phyloP scores from a whole-genome alignment of 2,888 invertebrate species.

The Lobophora halterata region DNA sequence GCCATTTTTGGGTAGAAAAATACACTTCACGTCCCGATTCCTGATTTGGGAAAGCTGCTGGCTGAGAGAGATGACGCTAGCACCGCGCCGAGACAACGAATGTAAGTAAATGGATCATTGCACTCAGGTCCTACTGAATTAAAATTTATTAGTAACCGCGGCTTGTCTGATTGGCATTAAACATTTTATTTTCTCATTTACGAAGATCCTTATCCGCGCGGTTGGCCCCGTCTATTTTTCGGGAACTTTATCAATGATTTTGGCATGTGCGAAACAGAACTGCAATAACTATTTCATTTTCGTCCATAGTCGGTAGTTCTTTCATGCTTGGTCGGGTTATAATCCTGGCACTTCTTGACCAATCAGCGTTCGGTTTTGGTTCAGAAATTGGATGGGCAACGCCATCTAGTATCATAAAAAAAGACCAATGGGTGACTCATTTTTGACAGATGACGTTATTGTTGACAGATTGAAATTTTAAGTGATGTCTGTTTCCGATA shows the following conservation, averaged over 20 bases:
- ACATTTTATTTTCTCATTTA: neutral
- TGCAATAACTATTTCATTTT: conserved; percentile 42
- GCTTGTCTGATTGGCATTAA: neutral
- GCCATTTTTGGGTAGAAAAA: conserved; percentile 77
- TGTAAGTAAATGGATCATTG: conserved; percentile 62
- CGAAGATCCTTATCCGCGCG: conserved; percentile 2
- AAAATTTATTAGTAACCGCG: conserved; percentile 6
- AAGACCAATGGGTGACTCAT: conserved; percentile 8
- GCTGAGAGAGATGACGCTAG: conserved; percentile 69
- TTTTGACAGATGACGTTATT: conserved; percentile 7
- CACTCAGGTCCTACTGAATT: conserved; percentile 34
- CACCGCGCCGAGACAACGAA: conserved; percentile 58
- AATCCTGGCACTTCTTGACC: conserved; percentile 43
- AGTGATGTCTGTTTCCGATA: conserved; percentile 1
- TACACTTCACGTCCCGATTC: conserved; percentile 64
- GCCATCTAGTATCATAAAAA: conserved; percentile 40
- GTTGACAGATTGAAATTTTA: conserved; percentile 4
- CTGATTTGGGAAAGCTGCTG: conserved; percentile 65
- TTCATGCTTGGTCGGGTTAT: conserved; percentile 56
- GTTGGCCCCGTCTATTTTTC: too few relatives aligned
- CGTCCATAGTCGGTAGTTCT: conserved; percentile 50
- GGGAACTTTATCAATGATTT: conserved; percentile 3
- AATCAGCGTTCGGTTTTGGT: conserved; percentile 44
- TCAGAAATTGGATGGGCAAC: conserved; percentile 29
- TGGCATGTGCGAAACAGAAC: conserved; percentile 45